Base-by-base conservation (phyloP, 2,888 invertebrate species). In the Petrolisthes manimaculis region DNA sequence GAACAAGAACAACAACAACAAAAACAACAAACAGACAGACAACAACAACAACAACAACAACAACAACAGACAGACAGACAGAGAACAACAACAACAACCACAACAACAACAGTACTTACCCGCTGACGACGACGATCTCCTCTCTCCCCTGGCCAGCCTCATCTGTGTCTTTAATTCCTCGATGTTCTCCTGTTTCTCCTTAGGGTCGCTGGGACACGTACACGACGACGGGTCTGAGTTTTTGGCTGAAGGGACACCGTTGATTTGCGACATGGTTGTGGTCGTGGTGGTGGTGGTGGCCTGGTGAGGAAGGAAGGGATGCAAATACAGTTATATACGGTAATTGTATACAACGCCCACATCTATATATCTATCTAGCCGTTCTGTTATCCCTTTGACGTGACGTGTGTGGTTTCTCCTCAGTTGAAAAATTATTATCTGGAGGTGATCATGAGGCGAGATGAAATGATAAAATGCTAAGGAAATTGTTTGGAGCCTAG, bases 71-170 rank as follows among this genome's bases (percentile, higher is more conserved):
- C 61, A 61, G 9, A 9, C 1, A 9, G n/a, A n/a, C n/a, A n/a
- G n/a, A n/a, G 14, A 61, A 61, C 14, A 12, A 24, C 18, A 24
- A 74, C n/a, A 74, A 24, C 6, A 74, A 5, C 6, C 37, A 54
- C 55, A 55, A 61, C 18, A 24, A 14, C n/a, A 67, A 51, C 18
- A 84, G 21, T 53, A 67, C 86, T 83, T 18, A 86, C 86, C 86
- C 6, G 82, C 53, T 6, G 86, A 86, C 12, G 86, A 86, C 5
- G 86, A 86, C 4, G 82, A 82, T 67, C 86, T 82, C 53, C 86
- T 86, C 14, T 83, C 86, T 53, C 61, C 69, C 75, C 24, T 69
- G 51, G 67, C 5, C 24, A 74, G 81, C 5, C 56, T 67, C 24
- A 83, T n/a, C 54, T 77, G 61, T 0, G 61, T 61, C 51, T 86